Percentiles rank a stretch among this genome's conserved stretches.
Evolutionary conservation across 2,797 vertebrate genomes (phyloP).

Genomic region (Mus caroli): DNA sequence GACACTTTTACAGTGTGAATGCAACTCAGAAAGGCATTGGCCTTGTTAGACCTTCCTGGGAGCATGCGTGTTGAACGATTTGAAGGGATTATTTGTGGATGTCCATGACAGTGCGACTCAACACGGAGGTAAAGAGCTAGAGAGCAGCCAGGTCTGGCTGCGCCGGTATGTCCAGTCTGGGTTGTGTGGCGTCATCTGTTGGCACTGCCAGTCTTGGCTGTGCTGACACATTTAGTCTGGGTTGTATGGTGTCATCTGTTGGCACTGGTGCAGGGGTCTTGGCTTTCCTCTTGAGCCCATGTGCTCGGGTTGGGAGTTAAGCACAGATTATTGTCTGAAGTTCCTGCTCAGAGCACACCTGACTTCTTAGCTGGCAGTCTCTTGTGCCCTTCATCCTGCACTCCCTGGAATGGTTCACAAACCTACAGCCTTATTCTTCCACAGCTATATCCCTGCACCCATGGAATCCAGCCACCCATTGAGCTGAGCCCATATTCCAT

Average conservation of each 20-base stretch:
- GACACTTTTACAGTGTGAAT: background rate
- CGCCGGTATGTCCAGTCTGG: too few relatives aligned
- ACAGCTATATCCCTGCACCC: background rate
- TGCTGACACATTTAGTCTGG: too few relatives aligned
- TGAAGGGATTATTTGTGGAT: background rate
- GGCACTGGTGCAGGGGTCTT: background rate
- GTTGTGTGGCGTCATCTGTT: too few relatives aligned
- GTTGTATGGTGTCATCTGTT: background rate
- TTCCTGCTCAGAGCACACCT: background rate
- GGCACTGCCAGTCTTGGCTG: background rate
- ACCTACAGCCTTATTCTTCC: background rate
- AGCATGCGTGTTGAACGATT: rapidly evolving
- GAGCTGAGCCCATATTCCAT: too few relatives aligned
- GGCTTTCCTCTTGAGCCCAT: background rate
- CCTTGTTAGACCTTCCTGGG: background rate
- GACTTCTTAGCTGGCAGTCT: background rate
- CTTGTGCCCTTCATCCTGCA: background rate
- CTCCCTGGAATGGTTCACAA: background rate
- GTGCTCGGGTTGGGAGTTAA: background rate
- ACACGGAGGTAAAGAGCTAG: background rate
- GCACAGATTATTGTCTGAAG: background rate
- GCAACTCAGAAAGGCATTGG: background rate
- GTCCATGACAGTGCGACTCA: background rate
- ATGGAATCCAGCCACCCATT: rapidly evolving
- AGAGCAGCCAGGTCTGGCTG: background rate